Percentiles rank a stretch among this genome's conserved stretches.
phyloP scores from a whole-genome alignment of 2,113 vertebrate species.

The Brevimyrus niger region DNA sequence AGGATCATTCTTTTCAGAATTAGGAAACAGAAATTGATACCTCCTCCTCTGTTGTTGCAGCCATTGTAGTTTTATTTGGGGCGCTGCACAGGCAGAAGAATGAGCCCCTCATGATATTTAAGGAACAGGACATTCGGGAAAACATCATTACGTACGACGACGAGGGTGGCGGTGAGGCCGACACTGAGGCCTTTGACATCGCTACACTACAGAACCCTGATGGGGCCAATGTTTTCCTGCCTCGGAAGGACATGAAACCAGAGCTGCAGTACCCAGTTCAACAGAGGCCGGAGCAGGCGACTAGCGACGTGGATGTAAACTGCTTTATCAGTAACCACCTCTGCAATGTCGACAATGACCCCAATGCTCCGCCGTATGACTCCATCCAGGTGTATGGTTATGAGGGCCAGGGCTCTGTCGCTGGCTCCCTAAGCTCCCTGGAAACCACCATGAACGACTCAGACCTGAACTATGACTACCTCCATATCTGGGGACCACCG shows the following conservation, averaged over 20 bases:
- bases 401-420: constrained; percentile 87
- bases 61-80: constrained; percentile 90
- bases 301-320: constrained; percentile 87
- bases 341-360: constrained; percentile 86
- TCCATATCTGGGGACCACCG: constrained; percentile 97
- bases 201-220: constrained; percentile 95
- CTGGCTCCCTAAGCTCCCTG: constrained; percentile 90
- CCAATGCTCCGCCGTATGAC: constrained; percentile 91
- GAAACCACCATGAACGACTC: constrained; percentile 95
- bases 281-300: constrained; percentile 68
- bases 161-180: constrained; percentile 92
- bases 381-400: constrained; percentile 99
- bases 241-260: constrained; percentile 93
- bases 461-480: constrained; percentile 98
- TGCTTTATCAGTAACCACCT: constrained; percentile 95
- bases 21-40: not conserved
- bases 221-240: constrained; percentile 89
- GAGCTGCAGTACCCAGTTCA: constrained; percentile 79
- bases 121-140: constrained; percentile 95
- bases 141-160: constrained; percentile 98
- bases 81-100: constrained; percentile 92
- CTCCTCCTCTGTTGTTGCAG: constrained; percentile 36
- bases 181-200: constrained; percentile 96
- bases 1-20: not conserved
- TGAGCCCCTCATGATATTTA: constrained; percentile 88